Conservation (phyloP, 2,113 vertebrate species). For the Lepidothrix coronata region DNA sequence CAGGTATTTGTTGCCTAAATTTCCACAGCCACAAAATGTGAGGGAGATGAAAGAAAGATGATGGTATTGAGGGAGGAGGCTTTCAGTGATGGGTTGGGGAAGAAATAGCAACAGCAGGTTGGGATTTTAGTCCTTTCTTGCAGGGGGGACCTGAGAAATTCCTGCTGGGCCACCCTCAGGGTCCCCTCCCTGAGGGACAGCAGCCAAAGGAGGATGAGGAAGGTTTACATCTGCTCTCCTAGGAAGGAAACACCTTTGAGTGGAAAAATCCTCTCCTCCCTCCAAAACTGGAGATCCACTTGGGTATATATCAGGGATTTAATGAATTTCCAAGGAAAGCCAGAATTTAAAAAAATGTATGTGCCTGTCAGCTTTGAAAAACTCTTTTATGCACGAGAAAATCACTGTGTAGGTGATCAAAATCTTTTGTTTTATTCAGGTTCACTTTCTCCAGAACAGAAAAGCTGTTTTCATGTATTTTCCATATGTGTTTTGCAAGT, state of each 20-base stretch:
- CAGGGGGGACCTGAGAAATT: background rate
- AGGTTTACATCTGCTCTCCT: background rate
- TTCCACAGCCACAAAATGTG: background rate
- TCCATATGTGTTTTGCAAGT: slow-evolving; percentile 37
- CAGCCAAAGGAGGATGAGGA: background rate
- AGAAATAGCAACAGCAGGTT: background rate
- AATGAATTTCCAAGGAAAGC: background rate
- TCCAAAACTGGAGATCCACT: background rate
- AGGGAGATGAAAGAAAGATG: background rate
- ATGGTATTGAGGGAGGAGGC: background rate
- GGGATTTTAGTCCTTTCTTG: background rate
- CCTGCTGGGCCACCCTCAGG: background rate
- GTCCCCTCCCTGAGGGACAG: background rate
- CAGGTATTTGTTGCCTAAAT: background rate
- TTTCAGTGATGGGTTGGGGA: background rate
- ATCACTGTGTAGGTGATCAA: background rate
- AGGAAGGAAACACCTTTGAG: background rate
- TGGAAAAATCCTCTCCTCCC: background rate
- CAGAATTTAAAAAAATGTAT: background rate
- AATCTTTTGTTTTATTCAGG: background rate
- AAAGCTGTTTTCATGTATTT: background rate
- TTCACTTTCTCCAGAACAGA: background rate
- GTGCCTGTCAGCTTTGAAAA: background rate
- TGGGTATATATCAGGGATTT: background rate
- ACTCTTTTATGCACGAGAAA: background rate